Base-by-base conservation (phyloP, 2,113 vertebrate genomes). In the Tetraodon nigroviridis region DNA sequence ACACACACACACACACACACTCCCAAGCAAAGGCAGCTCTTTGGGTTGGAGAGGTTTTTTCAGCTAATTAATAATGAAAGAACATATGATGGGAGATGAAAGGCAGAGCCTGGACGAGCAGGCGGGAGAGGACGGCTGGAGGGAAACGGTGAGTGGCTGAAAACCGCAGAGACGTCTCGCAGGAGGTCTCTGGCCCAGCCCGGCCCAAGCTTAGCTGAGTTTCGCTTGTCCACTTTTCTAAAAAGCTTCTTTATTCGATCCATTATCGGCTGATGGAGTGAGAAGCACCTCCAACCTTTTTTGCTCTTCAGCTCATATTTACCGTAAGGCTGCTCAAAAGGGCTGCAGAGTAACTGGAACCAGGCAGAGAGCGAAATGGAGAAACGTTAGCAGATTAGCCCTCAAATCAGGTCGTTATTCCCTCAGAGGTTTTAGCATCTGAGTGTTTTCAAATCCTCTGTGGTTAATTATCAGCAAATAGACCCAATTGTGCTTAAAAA, bases 61-160 rank as follows among this genome's bases (percentile, higher is more conserved):
- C 27, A 75, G 37, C 56, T 52, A 37, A 86, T 88, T 76, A 83
- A 86, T 88, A 84, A 85, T 79, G 76, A 58, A 80, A 61, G 72
- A 75, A 29, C 46, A 64, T 42, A 74, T 78, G 76, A 82, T 64
- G 76, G 75, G 64, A 79, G 84, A 52, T 45, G 69, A 75, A 63
- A 66, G 70, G 67, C 62, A 70, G 54, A 68, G 40, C 58, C 51
- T 0, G 0, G 57, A 72, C 1, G 17, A 63, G 63, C 1, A 40
- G 58, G 61, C 10, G 51, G 61, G 64, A 2, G 32, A 11, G 32
- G 32, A 37, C 32, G 32, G 12, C 32, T 12, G 32, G 46, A 73
- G 53, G 58, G 41, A 73, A 75, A 61, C 0, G 10, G 29, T 4
- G 44, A 68, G 69, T 71, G 72, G 54, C 52, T 81, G 70, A 74